phyloP scores from a whole-genome alignment of 2,113 vertebrate genomes.

The Carettochelys insculpta region DNA sequence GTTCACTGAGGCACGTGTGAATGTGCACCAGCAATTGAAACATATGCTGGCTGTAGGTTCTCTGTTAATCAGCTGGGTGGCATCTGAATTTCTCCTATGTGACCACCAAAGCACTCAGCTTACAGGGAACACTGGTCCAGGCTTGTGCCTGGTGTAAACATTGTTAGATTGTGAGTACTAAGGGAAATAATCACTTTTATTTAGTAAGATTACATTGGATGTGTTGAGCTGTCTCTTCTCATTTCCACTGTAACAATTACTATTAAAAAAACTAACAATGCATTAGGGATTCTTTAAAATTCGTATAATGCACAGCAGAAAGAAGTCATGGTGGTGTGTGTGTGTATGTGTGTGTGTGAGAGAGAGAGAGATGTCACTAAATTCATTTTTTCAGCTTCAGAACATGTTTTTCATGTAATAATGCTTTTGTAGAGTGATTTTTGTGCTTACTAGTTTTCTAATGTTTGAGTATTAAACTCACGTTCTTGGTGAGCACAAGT shows the following conservation, averaged over 20 bases:
- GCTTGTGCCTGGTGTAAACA: neutral
- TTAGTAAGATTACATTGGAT: conserved; percentile 14
- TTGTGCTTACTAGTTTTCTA: neutral
- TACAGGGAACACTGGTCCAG: no score
- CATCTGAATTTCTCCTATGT: no score
- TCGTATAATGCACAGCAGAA: conserved; percentile 40
- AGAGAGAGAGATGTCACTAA: conserved; percentile 37
- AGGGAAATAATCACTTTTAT: conserved; percentile 14
- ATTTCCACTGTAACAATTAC: conserved; percentile 13
- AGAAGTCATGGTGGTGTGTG: conserved; percentile 31
- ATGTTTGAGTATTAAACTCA: conserved; percentile 10
- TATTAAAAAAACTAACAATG: conserved; percentile 40
- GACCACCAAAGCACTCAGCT: no score
- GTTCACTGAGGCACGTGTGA: no score
- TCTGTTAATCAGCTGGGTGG: no score
- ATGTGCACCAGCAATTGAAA: no score
- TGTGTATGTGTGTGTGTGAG: conserved; percentile 53
- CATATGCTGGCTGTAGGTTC: no score
- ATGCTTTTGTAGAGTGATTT: neutral
- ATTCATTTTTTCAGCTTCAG: conserved; percentile 1
- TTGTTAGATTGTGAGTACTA: neutral
- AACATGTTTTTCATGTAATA: conserved; percentile 20
- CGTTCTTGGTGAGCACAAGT: neutral
- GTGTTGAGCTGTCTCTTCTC: conserved; percentile 5
- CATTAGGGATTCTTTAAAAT: conserved; percentile 51